phyloP scores from a whole-genome alignment of 2,888 invertebrate species.

The Acanthoscelides obtectus region DNA sequence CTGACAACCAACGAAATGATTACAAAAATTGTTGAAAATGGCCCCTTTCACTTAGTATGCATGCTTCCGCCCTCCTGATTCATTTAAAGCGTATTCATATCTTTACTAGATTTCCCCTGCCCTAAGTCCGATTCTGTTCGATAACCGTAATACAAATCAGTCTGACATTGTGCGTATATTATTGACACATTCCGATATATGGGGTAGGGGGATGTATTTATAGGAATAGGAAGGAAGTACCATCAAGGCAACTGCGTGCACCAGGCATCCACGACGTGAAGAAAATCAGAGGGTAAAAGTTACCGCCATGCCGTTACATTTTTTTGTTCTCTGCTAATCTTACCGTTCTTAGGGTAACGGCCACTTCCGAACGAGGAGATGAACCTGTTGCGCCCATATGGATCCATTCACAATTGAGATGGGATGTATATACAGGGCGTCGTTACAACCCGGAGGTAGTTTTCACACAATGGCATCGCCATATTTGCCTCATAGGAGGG shows the following conservation, averaged over 20 bases:
- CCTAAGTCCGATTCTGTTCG: not conserved
- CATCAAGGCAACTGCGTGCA: too few relatives aligned
- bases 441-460: too few relatives aligned
- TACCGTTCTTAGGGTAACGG: not conserved
- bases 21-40: too few relatives aligned
- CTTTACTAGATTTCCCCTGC: too few relatives aligned
- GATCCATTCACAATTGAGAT: not conserved
- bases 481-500: too few relatives aligned
- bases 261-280: not conserved
- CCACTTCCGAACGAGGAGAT: not conserved
- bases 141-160: not conserved
- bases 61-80: too few relatives aligned
- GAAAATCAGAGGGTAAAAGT: conserved; percentile 10
- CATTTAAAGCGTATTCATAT: too few relatives aligned
- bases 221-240: not conserved
- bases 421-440: not conserved
- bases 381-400: not conserved
- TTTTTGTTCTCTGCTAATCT: conserved; percentile 4
- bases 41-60: too few relatives aligned
- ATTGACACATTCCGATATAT: not conserved
- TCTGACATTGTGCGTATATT: not conserved
- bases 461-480: too few relatives aligned
- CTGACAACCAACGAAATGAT: too few relatives aligned
- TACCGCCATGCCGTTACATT: conserved; percentile 13
- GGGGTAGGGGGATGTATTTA: not conserved